A percentile compares a stretch with the other conserved stretches of the same genome.
These are phyloP conservation scores for Peromyscus californicus DNA, from an alignment of 2,113 vertebrate genomes.

Conservation along the genomic window DNA sequence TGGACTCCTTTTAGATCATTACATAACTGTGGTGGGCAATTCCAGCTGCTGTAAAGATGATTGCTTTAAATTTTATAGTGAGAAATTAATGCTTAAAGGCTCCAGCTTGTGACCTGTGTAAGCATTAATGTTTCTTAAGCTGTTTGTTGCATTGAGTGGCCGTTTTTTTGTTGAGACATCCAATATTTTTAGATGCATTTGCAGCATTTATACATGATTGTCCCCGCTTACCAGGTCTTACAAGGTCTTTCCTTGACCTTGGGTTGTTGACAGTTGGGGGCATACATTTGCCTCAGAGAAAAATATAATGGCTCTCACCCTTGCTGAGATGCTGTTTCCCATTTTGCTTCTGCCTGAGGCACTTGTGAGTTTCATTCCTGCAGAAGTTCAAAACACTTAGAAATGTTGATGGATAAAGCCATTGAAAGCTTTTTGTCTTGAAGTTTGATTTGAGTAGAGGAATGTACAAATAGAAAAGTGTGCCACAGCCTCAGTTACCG, in stretches of 20 bases:
- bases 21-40: not conserved
- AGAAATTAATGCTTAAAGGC: slow-evolving; percentile 38
- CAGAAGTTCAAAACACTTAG: slow-evolving; percentile 23
- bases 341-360: slow-evolving; percentile 48
- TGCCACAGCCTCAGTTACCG: slow-evolving; percentile 20
- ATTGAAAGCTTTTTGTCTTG: slow-evolving; percentile 31
- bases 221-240: slow-evolving; percentile 38
- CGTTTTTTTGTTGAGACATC: not conserved
- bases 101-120: not conserved
- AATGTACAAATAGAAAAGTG: not conserved
- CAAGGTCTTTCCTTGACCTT: slow-evolving; percentile 46
- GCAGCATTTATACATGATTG: not conserved
- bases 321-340: slow-evolving; percentile 54
- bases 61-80: slow-evolving; percentile 13
- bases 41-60: not conserved
- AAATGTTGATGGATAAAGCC: slow-evolving; percentile 16
- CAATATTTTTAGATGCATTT: slow-evolving; percentile 39
- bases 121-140: slow-evolving; percentile 26
- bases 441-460: slow-evolving; percentile 55
- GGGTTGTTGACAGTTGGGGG: slow-evolving; percentile 30
- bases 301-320: slow-evolving; percentile 34
- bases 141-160: not conserved
- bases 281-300: slow-evolving; percentile 65
- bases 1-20: not conserved
- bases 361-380: slow-evolving; percentile 51